phyloP scores from a whole-genome alignment of 2,797 vertebrate genomes.

The Odontamblyopus rebecca region DNA sequence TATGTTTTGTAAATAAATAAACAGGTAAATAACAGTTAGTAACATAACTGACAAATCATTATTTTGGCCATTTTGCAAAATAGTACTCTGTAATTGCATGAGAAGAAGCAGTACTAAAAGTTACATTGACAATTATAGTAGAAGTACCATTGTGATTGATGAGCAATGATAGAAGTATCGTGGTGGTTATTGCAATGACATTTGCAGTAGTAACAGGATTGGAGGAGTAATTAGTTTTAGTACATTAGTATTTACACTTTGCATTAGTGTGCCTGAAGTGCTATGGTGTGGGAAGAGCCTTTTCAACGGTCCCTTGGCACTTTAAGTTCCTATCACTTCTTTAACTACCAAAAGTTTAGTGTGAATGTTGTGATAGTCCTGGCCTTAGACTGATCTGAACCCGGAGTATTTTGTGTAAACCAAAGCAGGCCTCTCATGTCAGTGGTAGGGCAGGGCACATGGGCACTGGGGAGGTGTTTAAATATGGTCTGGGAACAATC shows the following conservation, averaged over 20 bases:
- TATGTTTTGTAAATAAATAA: too few relatives aligned
- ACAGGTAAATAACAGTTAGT: too few relatives aligned
- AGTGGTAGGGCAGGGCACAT: conserved; percentile 34
- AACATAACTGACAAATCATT: neutral
- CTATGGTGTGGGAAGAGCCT: too few relatives aligned
- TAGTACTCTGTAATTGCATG: neutral
- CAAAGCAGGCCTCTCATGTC: conserved; percentile 38
- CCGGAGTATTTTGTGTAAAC: conserved; percentile 37
- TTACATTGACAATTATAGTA: too few relatives aligned
- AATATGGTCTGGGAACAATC: conserved; percentile 79
- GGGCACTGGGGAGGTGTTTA: conserved; percentile 65
- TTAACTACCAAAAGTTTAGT: neutral
- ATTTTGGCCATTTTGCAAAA: neutral
- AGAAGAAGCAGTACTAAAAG: neutral
- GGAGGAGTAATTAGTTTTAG: too few relatives aligned
- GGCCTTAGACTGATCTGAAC: conserved; percentile 28
- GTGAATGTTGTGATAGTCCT: neutral
- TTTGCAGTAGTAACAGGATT: too few relatives aligned
- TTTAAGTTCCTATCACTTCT: neutral
- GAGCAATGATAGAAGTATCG: too few relatives aligned
- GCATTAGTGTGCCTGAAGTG: neutral
- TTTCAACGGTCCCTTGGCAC: too few relatives aligned
- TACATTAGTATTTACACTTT: neutral
- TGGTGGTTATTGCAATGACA: too few relatives aligned
- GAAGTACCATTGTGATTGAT: too few relatives aligned